These are phyloP conservation scores for Oscheius myriophilus DNA, from an alignment of 2,888 invertebrate species.

Conservation along the genomic window DNA sequence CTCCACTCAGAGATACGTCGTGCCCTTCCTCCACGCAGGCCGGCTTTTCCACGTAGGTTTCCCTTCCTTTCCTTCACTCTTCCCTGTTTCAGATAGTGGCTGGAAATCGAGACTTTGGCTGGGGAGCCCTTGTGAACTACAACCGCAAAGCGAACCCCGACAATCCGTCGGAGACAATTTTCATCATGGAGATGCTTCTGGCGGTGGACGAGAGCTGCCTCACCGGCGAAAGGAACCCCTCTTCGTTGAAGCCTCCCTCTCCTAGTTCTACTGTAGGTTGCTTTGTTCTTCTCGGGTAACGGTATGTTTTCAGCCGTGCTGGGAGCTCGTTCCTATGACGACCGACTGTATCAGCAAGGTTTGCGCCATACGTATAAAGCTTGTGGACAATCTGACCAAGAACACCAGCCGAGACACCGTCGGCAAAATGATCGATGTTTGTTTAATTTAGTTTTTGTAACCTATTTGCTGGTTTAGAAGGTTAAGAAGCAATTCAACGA, in stretches of 20 bases:
- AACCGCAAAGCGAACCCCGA: constrained; percentile 72
- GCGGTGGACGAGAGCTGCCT: not conserved
- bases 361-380: constrained; percentile 87
- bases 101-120: constrained; percentile 83
- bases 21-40: constrained; percentile 94
- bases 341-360: constrained; percentile 85
- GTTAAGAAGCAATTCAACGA: constrained; percentile 88
- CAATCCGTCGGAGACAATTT: constrained; percentile 74
- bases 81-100: constrained; percentile 57
- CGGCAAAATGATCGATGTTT: constrained; percentile 80
- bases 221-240: not conserved
- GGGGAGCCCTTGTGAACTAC: constrained; percentile 87
- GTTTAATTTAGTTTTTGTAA: not conserved
- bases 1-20: constrained; percentile 85
- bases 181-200: constrained; percentile 81
- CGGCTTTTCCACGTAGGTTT: constrained; percentile 84
- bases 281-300: not conserved
- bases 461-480: constrained; percentile 74
- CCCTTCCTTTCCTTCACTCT: too few species aligned
- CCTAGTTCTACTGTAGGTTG: not conserved
- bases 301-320: constrained; percentile 32
- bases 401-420: constrained; percentile 70
- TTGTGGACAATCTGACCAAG: constrained; percentile 83
- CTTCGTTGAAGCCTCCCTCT: not conserved
- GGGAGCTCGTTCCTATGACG: constrained; percentile 80